These are phyloP conservation scores for Electrona antarctica DNA, from an alignment of 2,113 vertebrate genomes.

Conservation along the genomic window DNA sequence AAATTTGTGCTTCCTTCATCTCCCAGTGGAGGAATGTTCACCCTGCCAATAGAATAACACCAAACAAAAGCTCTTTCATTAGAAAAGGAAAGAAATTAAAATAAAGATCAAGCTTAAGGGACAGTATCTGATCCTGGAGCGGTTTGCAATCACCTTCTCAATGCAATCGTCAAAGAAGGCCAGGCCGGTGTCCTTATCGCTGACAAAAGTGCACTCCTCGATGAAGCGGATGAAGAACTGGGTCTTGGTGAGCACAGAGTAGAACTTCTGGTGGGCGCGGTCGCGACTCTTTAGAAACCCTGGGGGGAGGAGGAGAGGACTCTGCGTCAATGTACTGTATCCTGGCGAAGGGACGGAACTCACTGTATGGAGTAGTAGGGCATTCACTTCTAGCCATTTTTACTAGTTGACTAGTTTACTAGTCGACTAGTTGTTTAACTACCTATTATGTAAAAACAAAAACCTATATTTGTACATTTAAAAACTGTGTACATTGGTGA, in stretches of 20 bases:
- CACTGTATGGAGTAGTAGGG: too few relatives aligned
- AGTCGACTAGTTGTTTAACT: too few relatives aligned
- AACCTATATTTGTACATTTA: too few relatives aligned
- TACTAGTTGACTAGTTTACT: too few relatives aligned
- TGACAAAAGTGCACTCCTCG: constrained; percentile 98
- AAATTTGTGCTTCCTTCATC: constrained; percentile 64
- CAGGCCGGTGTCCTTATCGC: constrained; percentile 96
- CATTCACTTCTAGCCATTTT: too few relatives aligned
- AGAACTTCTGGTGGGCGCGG: constrained; percentile 95
- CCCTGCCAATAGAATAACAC: constrained; percentile 45
- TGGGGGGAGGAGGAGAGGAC: constrained; percentile 49
- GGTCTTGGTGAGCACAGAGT: constrained; percentile 91
- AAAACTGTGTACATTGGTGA: too few relatives aligned
- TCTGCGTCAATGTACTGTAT: too few relatives aligned
- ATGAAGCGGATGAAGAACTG: constrained; percentile 99
- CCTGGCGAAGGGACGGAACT: too few relatives aligned
- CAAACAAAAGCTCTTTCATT: constrained; percentile 37
- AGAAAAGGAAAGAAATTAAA: constrained; percentile 25
- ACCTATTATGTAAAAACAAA: too few relatives aligned
- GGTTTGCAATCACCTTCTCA: constrained; percentile 86
- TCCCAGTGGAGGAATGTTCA: constrained; percentile 39
- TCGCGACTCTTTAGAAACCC: constrained; percentile 97
- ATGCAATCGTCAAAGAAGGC: constrained; percentile 99
- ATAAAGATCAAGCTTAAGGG: not conserved
- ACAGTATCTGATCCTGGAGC: not conserved